These are phyloP conservation scores for Artemia franciscana DNA, from an alignment of 1,140 invertebrate species.

Conservation along the genomic window DNA sequence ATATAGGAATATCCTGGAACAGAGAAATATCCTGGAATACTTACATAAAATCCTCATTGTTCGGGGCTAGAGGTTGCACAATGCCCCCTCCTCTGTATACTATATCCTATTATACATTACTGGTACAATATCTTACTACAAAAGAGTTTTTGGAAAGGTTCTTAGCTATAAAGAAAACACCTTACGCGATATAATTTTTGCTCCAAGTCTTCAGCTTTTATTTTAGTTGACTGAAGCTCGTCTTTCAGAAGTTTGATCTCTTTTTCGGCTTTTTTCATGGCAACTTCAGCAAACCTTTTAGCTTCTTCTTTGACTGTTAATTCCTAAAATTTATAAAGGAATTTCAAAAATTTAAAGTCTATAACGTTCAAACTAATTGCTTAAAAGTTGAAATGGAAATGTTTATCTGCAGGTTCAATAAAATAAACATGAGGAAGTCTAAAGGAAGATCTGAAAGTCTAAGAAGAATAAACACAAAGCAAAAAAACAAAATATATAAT, in stretches of 20 bases:
- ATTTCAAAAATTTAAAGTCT: neutral
- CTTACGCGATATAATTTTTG: constrained; percentile 37
- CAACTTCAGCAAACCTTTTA: constrained; percentile 25
- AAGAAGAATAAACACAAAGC: constrained; percentile 7
- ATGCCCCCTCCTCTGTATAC: neutral
- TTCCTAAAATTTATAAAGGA: constrained; percentile 20
- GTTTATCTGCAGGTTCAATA: too few species aligned
- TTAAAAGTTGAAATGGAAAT: too few species aligned
- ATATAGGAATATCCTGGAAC: too few species aligned
- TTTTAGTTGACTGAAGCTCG: constrained; percentile 22
- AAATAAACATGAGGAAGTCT: too few species aligned
- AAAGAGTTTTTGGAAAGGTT: too few species aligned
- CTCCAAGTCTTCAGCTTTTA: constrained; percentile 24
- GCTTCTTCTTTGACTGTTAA: constrained; percentile 24
- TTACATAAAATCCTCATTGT: too few species aligned
- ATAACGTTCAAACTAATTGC: too few species aligned
- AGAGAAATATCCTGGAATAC: too few species aligned
- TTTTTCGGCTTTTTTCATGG: constrained; percentile 18
- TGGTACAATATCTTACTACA: constrained; percentile 17
- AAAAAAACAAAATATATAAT: too few species aligned
- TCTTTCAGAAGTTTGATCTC: constrained; percentile 27
- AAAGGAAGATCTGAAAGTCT: too few species aligned
- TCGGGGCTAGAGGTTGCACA: too few species aligned
- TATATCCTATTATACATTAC: constrained; percentile 4
- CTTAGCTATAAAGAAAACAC: too few species aligned